These are phyloP conservation scores for Acanthurus leucopareius DNA, from an alignment of 2,797 vertebrate species.

Conservation along the genomic window DNA sequence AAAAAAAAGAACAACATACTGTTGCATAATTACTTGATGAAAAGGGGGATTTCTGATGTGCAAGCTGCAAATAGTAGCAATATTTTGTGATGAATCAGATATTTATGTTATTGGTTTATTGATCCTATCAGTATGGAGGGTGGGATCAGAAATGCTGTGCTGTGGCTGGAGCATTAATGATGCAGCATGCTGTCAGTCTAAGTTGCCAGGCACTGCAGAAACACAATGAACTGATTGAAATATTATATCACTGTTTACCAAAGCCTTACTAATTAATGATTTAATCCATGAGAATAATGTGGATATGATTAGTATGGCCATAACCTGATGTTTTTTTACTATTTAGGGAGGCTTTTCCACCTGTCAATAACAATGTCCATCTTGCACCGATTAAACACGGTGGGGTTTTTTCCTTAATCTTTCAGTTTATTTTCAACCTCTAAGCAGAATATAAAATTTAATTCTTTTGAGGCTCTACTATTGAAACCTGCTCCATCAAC, in stretches of 20 bases:
- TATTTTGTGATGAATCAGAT: not conserved
- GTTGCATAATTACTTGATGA: not conserved
- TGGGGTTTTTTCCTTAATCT: not conserved
- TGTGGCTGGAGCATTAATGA: conserved; percentile 20
- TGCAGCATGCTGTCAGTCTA: not conserved
- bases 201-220: conserved; percentile 51
- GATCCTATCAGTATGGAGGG: not conserved
- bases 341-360: not conserved
- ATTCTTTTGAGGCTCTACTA: not conserved
- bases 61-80: conserved; percentile 1
- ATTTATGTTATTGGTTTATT: conserved; percentile 23
- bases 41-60: not conserved
- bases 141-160: conserved; percentile 19
- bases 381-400: not conserved
- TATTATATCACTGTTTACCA: not conserved
- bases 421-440: not conserved
- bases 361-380: not conserved
- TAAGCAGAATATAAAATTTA: not conserved
- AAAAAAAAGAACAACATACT: not conserved
- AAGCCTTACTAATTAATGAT: not conserved
- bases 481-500: not conserved
- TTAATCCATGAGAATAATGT: not conserved
- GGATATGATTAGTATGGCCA: not conserved
- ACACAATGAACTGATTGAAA: not conserved
- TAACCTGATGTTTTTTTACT: no score